Evolutionary conservation across 2,113 vertebrate genomes (phyloP), one percentile per base, ranked within the genome.

Genomic region (Megaceryle torquata): DNA sequence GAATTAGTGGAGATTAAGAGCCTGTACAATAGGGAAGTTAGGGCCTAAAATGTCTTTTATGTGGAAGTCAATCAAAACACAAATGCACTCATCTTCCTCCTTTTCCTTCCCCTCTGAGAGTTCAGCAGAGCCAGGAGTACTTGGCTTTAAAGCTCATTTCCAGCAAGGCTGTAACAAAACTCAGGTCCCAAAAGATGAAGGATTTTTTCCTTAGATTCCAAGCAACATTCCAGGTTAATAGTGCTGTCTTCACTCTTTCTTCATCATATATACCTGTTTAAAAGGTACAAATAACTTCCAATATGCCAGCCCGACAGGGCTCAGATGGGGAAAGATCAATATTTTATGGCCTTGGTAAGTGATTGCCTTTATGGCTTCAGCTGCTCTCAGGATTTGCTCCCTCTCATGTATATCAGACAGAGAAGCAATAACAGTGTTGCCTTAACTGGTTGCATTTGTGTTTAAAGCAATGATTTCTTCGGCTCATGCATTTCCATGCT

Each of bases 281-380:
- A 95, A 94, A 91, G 89, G 89, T 91, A 59, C 79, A 92, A 93
- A 82, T 68, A 53, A 72, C 82, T 87, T 95, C 87, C 75, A 89
- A 41, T 80, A 57, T 44, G 20, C 94, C 7, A 14, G 54, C 25
- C 37, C 76, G 78, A 91, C 67, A 77, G 78, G 51, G 54, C 60
- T 94, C 63, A 85, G 48, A 46, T 54, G 46, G 44, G 15, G 41
- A 16, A 95, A 95, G 91, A 96, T 94, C 91, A 95, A 82, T 94
- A 95, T 94, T 91, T 94, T 92, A 94, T 8, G n/a, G 84, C 89
- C 67, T 89, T 79, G 78, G 61, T 76, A 92, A 94, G 28, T 63
- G 81, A 93, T 84, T 95, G 61, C 54, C 78, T 92, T 95, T 85
- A 89, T 69, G 78, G 59, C 75, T 82, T 89, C 78, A 89, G 89